phyloP scores from a whole-genome alignment of 1,140 invertebrate species.

The Zaprionus gabonicus region DNA sequence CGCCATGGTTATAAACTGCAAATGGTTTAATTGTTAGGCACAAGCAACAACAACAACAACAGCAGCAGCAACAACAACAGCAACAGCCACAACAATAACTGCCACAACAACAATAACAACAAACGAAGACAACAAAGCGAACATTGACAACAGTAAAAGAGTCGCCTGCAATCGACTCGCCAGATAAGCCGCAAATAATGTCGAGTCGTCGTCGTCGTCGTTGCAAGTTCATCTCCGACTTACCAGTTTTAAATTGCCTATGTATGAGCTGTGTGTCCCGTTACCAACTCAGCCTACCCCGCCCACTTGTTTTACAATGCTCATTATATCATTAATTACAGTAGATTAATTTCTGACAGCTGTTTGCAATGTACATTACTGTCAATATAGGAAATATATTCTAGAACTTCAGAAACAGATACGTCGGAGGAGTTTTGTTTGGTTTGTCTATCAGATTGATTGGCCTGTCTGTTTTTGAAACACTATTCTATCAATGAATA shows the following conservation, averaged over 20 bases:
- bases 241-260: slow-evolving; percentile 6
- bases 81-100: slow-evolving; percentile 30
- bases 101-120: slow-evolving; percentile 58
- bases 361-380: too few species aligned
- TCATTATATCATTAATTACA: neutral
- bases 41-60: slow-evolving; percentile 18
- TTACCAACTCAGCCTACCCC: neutral
- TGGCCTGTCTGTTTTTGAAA: too few species aligned
- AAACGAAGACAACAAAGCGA: slow-evolving; percentile 4
- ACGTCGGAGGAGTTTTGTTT: too few species aligned
- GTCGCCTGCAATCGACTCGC: neutral
- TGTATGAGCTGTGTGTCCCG: neutral
- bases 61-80: slow-evolving; percentile 44
- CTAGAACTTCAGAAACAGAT: too few species aligned
- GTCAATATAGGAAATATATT: too few species aligned
- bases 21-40: slow-evolving; percentile 78
- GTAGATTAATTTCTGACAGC: neutral
- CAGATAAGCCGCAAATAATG: slow-evolving; percentile 10
- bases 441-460: too few species aligned
- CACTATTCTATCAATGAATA: too few species aligned
- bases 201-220: neutral
- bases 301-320: neutral
- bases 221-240: neutral
- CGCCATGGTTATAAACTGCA: slow-evolving; percentile 79
- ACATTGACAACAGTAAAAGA: slow-evolving; percentile 7